phyloP scores from a whole-genome alignment of 2,888 invertebrate species.

The Panopea generosa region DNA sequence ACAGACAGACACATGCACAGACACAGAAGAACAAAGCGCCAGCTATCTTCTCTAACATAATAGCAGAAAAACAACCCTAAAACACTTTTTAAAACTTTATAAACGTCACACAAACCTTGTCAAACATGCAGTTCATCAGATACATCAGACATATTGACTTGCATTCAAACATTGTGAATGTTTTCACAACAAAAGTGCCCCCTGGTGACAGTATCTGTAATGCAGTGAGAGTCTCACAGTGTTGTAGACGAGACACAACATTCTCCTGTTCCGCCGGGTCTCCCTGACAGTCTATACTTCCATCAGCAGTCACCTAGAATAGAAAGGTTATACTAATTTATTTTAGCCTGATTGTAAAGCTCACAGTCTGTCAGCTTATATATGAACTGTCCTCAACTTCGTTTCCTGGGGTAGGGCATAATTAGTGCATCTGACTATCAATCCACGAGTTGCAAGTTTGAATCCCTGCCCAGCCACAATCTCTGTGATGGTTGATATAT shows the following conservation, averaged over 20 bases:
- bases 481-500: too few relatives aligned
- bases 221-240: conserved; percentile 93
- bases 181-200: conserved; percentile 93
- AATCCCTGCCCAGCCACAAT: too few relatives aligned
- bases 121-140: conserved; percentile 91
- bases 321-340: too few relatives aligned
- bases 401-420: too few relatives aligned
- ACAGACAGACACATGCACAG: too few relatives aligned
- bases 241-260: conserved; percentile 91
- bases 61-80: too few relatives aligned
- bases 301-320: conserved; percentile 94
- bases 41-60: too few relatives aligned
- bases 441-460: too few relatives aligned
- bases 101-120: conserved; percentile 83
- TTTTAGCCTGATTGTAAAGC: too few relatives aligned
- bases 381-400: neutral
- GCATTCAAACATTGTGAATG: conserved; percentile 95
- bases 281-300: conserved; percentile 94
- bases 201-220: conserved; percentile 90
- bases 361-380: neutral
- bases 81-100: too few relatives aligned
- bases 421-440: too few relatives aligned
- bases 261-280: conserved; percentile 95
- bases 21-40: too few relatives aligned
- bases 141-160: conserved; percentile 92